These are phyloP conservation scores for Zophobas morio DNA, from an alignment of 1,140 invertebrate species.

Conservation along the genomic window DNA sequence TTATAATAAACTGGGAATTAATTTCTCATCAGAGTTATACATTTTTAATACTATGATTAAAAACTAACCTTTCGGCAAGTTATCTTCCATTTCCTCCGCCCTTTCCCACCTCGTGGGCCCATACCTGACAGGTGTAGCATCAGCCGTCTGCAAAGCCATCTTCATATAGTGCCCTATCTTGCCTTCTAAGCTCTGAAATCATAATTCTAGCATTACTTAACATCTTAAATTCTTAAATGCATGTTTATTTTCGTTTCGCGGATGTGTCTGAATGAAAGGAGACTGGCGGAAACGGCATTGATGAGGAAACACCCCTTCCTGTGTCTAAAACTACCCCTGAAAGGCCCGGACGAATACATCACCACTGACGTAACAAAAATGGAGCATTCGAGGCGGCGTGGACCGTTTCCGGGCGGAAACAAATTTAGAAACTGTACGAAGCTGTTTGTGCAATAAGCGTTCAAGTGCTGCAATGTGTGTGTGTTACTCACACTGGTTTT, in stretches of 20 bases:
- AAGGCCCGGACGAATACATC: conserved; percentile 37
- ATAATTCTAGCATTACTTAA: not conserved
- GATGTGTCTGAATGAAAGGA: conserved; percentile 44
- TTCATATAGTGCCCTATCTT: conserved; percentile 62
- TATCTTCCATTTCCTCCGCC: conserved; percentile 52
- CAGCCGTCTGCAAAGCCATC: conserved; percentile 60
- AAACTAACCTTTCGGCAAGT: conserved; percentile 61
- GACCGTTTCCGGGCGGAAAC: too few relatives aligned
- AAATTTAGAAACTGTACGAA: too few relatives aligned
- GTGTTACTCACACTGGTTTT: too few relatives aligned
- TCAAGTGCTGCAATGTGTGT: too few relatives aligned
- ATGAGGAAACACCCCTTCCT: conserved; percentile 55
- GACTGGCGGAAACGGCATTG: conserved; percentile 48
- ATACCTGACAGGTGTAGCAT: conserved; percentile 58
- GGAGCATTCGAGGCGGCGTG: not conserved
- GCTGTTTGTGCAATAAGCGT: too few relatives aligned
- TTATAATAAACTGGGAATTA: too few relatives aligned
- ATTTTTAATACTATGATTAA: too few relatives aligned
- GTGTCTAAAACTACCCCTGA: conserved; percentile 43
- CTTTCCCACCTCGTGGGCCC: conserved; percentile 30
- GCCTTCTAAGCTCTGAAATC: conserved; percentile 46
- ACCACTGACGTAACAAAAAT: conserved; percentile 21
- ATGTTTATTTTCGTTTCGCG: conserved; percentile 48
- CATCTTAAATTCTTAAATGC: not conserved
- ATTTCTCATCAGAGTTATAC: too few relatives aligned